Evolutionary conservation across 2,888 invertebrate genomes (phyloP).

Genomic region (Eudasyphora cyanicolor): DNA sequence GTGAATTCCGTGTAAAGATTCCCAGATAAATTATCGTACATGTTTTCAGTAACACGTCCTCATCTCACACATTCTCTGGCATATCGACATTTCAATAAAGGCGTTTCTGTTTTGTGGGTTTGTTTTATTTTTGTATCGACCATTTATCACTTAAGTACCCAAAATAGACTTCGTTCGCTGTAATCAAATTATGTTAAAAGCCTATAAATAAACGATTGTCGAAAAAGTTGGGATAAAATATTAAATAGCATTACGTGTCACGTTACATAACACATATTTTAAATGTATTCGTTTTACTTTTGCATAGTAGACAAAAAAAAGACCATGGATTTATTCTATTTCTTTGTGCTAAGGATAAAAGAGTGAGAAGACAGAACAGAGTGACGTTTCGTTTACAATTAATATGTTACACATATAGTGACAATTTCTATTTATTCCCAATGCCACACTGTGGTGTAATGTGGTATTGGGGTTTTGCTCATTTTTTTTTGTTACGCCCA

Average conservation of each 20-base stretch:
- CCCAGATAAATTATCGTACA: not conserved
- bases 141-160: slow-evolving; percentile 44
- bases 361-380: too few relatives aligned
- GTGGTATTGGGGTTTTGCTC: too few relatives aligned
- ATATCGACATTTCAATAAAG: not conserved
- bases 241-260: slow-evolving; percentile 45
- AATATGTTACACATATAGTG: too few relatives aligned
- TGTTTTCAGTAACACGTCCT: not conserved
- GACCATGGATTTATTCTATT: too few relatives aligned
- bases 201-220: slow-evolving; percentile 51
- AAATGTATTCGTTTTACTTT: too few relatives aligned
- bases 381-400: too few relatives aligned
- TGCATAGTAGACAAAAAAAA: too few relatives aligned
- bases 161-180: slow-evolving; percentile 52
- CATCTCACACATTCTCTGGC: not conserved
- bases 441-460: too few relatives aligned
- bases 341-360: too few relatives aligned
- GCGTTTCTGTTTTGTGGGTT: not conserved
- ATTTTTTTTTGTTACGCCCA: too few relatives aligned
- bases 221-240: slow-evolving; percentile 53
- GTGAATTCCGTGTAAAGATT: not conserved
- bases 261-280: not conserved
- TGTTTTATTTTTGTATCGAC: not conserved
- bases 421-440: too few relatives aligned
- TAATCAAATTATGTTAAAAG: slow-evolving; percentile 58